phyloP scores from a whole-genome alignment of 2,113 vertebrate genomes.

The Garra rufa region DNA sequence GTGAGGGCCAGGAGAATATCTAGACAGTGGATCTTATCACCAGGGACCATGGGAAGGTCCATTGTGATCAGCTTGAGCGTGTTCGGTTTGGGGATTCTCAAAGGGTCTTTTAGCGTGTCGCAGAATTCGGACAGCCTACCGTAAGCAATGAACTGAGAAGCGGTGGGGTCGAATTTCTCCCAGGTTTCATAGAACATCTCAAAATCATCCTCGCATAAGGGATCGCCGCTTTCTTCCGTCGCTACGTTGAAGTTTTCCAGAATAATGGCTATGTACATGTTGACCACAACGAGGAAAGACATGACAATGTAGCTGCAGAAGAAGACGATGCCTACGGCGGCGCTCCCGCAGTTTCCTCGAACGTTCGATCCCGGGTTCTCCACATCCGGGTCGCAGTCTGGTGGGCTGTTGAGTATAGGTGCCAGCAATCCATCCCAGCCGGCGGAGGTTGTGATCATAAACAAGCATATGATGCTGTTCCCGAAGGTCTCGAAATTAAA shows the following conservation, averaged over 20 bases:
- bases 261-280: slow-evolving; percentile 98
- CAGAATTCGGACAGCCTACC: slow-evolving; percentile 89
- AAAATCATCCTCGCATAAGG: slow-evolving; percentile 90
- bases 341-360: slow-evolving; percentile 87
- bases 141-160: slow-evolving; percentile 88
- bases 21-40: slow-evolving; percentile 96
- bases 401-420: slow-evolving; percentile 89
- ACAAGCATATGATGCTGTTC: slow-evolving; percentile 96
- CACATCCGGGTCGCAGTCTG: slow-evolving; percentile 85
- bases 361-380: slow-evolving; percentile 84
- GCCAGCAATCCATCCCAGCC: slow-evolving; percentile 93
- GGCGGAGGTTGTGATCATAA: slow-evolving; percentile 92
- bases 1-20: slow-evolving; percentile 95
- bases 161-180: slow-evolving; percentile 95
- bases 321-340: slow-evolving; percentile 87
- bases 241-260: slow-evolving; percentile 96
- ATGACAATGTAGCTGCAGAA: slow-evolving; percentile 95
- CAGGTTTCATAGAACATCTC: slow-evolving; percentile 98
- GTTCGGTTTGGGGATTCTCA: slow-evolving; percentile 91
- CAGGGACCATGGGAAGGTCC: slow-evolving; percentile 92
- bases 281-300: slow-evolving; percentile 93
- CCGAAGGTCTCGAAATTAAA: slow-evolving; percentile 97
- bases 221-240: slow-evolving; percentile 90
- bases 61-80: slow-evolving; percentile 87
- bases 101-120: slow-evolving; percentile 88